Conservation (phyloP, 2,113 vertebrate genomes). For the Mus pahari region DNA sequence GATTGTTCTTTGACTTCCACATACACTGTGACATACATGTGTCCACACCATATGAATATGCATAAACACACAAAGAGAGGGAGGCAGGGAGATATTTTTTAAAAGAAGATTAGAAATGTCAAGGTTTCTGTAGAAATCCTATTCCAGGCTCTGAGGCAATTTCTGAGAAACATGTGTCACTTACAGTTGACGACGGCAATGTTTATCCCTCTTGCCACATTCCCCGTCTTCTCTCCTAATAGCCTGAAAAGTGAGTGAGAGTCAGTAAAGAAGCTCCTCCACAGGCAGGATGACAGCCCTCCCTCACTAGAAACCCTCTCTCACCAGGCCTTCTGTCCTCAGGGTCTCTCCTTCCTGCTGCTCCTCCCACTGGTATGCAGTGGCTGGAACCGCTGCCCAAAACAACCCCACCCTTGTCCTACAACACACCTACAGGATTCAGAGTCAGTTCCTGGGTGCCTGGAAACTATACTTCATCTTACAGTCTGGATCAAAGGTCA, state of each 20-base stretch:
- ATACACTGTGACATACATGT: neutral
- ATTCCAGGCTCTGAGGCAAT: neutral
- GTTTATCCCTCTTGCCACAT: constrained; percentile 86
- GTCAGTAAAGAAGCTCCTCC: too few relatives aligned
- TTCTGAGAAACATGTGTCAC: neutral
- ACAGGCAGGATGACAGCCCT: neutral
- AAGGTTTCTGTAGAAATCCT: neutral
- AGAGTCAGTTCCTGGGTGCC: neutral
- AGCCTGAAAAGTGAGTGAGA: constrained; percentile 83
- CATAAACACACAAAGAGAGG: neutral
- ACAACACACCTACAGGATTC: neutral
- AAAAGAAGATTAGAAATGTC: neutral
- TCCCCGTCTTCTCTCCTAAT: constrained; percentile 73
- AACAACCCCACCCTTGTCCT: neutral
- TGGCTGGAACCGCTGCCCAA: neutral
- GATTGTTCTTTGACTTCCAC: neutral
- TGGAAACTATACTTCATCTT: neutral
- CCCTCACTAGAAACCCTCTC: neutral
- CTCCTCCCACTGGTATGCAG: rapidly evolving
- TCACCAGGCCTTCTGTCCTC: neutral
- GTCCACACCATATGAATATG: constrained; percentile 48
- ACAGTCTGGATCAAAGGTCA: neutral
- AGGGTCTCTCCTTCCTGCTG: too few relatives aligned
- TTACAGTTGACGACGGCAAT: constrained; percentile 83
- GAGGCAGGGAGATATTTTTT: too few relatives aligned